Evolutionary conservation across 2,113 vertebrate species (phyloP).

Genomic region (Perca fluviatilis): DNA sequence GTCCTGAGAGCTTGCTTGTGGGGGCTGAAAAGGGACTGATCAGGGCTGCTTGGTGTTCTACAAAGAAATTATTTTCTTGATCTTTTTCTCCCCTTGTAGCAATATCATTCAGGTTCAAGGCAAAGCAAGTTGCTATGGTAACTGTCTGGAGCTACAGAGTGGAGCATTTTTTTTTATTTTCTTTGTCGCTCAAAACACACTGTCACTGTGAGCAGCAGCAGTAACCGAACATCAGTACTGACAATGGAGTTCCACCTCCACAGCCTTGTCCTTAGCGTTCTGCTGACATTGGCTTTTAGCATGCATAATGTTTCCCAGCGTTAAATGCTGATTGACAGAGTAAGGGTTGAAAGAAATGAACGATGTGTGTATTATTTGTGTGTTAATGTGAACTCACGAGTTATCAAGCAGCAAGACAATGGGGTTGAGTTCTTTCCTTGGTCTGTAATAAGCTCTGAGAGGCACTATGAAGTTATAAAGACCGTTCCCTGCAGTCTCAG

Average conservation of each 20-base stretch:
- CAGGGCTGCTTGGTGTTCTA: slow-evolving; percentile 46
- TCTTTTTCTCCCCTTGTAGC: slow-evolving; percentile 52
- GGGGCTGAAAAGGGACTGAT: slow-evolving; percentile 68
- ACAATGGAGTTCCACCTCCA: slow-evolving; percentile 73
- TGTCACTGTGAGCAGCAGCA: slow-evolving; percentile 49
- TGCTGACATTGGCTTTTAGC: slow-evolving; percentile 51
- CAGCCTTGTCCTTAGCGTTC: slow-evolving; percentile 65
- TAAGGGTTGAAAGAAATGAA: slow-evolving; percentile 25
- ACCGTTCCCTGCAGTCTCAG: slow-evolving; percentile 97
- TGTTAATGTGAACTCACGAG: slow-evolving; percentile 87
- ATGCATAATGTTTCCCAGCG: slow-evolving; percentile 31
- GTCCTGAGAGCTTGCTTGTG: slow-evolving; percentile 60
- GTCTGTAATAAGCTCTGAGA: slow-evolving; percentile 97
- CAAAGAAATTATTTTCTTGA: slow-evolving; percentile 56
- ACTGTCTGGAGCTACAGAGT: slow-evolving; percentile 62
- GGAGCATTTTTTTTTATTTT: slow-evolving; percentile 45
- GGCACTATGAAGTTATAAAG: slow-evolving; percentile 98
- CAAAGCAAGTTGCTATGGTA: slow-evolving; percentile 75
- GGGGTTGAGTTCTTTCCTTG: slow-evolving; percentile 96
- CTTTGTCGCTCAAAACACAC: slow-evolving; percentile 70
- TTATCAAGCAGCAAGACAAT: slow-evolving; percentile 96
- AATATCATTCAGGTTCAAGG: slow-evolving; percentile 72
- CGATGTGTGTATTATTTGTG: slow-evolving; percentile 6
- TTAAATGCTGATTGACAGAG: slow-evolving; percentile 27
- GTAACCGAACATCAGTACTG: slow-evolving; percentile 57